Base-by-base conservation (phyloP, 2,888 invertebrate species). In the Drosophila quasianomalipes region DNA sequence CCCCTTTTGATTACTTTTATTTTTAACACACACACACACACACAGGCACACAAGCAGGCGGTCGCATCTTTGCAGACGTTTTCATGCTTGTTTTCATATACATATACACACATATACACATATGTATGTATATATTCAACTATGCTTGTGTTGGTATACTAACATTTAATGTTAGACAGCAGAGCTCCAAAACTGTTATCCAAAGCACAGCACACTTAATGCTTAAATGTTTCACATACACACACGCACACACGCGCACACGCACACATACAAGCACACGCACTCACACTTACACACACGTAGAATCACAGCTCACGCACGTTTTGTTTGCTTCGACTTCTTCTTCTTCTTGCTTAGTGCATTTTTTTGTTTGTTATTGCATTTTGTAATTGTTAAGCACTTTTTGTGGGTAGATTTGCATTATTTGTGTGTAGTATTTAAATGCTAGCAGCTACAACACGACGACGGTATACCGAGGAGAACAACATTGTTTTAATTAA, bases 1-100 rank as follows among this genome's bases (percentile, higher is more conserved):
- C 85, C 83, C 82, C 73, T 82, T 76, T 82, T 87, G 89, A 85
- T 88, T 85, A 88, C 89, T 84, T 84, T 82, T 85, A 84, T 89
- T 89, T 85, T 81, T 81, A 81, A 82, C 71, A 82, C 74, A 81
- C 72, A 63, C 37, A 63, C 37, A 52, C 71, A 82, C 79, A 81
- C 63, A 63, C 37, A 47, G 16, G 16, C 49, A 28, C 54, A 44
- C 63, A 49, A 31, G 33, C 74, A 19, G 47, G 47, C 69, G 59
- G 82, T 81, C 79, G 75, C 80, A 81, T 82, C 81, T 81, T 66
- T 79, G 79, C 74, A 78, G 79, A 80, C 79, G 74, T 41, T 70
- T 77, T 74, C 67, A 62, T 69, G 71, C 61, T 74, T 69, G 59
- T 55, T 66, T 52, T 64, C 67, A 60, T 72, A 59, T 68, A 53